Evolutionary conservation across 2,888 invertebrate species (phyloP), one percentile per base, ranked within the genome.

Genomic region (Teleiodes luculella): DNA sequence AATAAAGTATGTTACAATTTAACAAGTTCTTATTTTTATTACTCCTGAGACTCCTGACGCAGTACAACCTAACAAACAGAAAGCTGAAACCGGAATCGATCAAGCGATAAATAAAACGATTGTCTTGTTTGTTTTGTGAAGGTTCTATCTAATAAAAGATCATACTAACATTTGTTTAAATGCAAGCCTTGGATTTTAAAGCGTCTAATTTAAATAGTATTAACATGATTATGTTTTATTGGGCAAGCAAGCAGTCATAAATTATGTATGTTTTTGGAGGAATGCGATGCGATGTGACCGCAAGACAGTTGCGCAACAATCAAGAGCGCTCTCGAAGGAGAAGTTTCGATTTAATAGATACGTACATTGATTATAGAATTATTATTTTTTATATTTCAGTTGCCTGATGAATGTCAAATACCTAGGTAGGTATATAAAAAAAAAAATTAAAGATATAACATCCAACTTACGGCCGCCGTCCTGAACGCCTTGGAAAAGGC

Each of bases 171-270:
- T 7, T 41, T 16, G 5, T 41, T 13, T 30, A 13, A 20, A 48
- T n/a, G 35, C 18, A 8, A 48, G 20, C 48, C 48, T 47, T 47
- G 46, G 46, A 24, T 13, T 6, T 8, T 10, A 24, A 24, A 43
- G 43, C 43, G 28, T 43, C 43, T 20, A 20, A 43, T 43, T 43
- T 43, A 13, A 28, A 43, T 43, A 28, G 14, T 43, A 35, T 31
- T 48, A 48, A 48, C 7, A 48, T 48, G 18, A 35, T 35, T 33
- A 35, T 48, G 20, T 48, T 31, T 20, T 48, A 16, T 48, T 48
- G 20, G 13, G 48, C 48, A 48, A 48, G 47, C 35, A n/a, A n/a
- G n/a, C 18, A 11, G 35, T 35, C 35, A 33, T 43, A 52, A 35
- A 43, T 43, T 33, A 45, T 8, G 11, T 18, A 18, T 37, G 28